Evolutionary conservation across 2,888 invertebrate species (phyloP).

Genomic region (Oligia strigilis): DNA sequence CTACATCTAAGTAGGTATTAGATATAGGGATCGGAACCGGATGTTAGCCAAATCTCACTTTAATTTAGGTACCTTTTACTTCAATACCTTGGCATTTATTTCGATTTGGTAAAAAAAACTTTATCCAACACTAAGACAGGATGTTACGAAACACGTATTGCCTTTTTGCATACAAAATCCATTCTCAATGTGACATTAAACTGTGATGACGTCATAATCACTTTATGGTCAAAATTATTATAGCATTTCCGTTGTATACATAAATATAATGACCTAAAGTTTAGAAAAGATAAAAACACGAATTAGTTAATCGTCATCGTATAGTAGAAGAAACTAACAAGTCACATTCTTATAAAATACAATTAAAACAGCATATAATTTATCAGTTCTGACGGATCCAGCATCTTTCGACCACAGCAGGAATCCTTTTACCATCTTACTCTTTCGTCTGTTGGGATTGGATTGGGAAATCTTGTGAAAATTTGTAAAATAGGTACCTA

Average conservation of each 20-base stretch:
- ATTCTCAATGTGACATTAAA: slow-evolving; percentile 46
- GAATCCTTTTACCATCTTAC: neutral
- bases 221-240: slow-evolving; percentile 34
- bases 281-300: too few species aligned
- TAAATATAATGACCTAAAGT: slow-evolving; percentile 24
- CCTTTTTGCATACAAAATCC: slow-evolving; percentile 45
- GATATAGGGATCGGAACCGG: neutral
- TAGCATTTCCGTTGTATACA: slow-evolving; percentile 42
- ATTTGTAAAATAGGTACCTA: neutral
- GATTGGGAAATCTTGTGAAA: neutral
- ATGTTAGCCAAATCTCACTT: neutral
- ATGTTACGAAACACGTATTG: slow-evolving; percentile 33
- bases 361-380: neutral
- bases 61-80: slow-evolving; percentile 6
- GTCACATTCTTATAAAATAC: neutral
- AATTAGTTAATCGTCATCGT: neutral
- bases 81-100: slow-evolving; percentile 45
- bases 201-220: slow-evolving; percentile 47
- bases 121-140: slow-evolving; percentile 25
- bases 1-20: neutral
- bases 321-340: neutral
- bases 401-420: neutral
- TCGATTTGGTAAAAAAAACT: slow-evolving; percentile 26
- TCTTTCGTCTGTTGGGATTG: neutral
- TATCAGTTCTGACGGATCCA: neutral